A percentile compares a stretch with the other conserved stretches of the same genome.
Evolutionary conservation across 2,797 vertebrate species (phyloP).

Genomic region (Typhlichthys subterraneus): DNA sequence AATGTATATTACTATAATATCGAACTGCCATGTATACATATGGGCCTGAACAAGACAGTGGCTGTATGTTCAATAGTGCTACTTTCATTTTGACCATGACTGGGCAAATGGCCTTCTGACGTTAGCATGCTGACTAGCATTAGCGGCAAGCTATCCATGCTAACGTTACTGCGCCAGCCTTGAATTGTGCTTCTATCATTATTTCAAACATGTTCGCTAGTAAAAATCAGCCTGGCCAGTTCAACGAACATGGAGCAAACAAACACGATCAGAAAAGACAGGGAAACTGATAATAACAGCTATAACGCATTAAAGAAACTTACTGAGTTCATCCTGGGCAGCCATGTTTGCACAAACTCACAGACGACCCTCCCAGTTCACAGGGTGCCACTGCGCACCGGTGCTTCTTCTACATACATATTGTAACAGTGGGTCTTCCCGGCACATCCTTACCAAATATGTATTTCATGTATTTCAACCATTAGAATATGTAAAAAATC

Average conservation of each 20-base stretch:
- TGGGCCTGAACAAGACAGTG: not conserved
- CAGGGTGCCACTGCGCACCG: slow-evolving; percentile 37
- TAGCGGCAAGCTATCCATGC: slow-evolving; percentile 45
- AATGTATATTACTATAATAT: not conserved
- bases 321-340: slow-evolving; percentile 97
- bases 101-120: slow-evolving; percentile 78
- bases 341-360: slow-evolving; percentile 80
- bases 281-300: slow-evolving; percentile 6
- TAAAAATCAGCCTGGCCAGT: not conserved
- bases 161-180: slow-evolving; percentile 10
- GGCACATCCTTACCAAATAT: not conserved
- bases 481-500: no score
- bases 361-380: slow-evolving; percentile 40
- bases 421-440: not conserved
- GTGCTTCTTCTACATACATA: slow-evolving; percentile 35
- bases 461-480: not conserved
- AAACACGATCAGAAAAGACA: no score
- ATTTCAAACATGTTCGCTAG: not conserved
- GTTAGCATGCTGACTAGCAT: slow-evolving; percentile 60
- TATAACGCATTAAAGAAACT: slow-evolving; percentile 78
- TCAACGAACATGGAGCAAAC: not conserved
- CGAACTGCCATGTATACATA: not conserved
- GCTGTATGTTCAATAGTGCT: slow-evolving; percentile 5
- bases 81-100: slow-evolving; percentile 79
- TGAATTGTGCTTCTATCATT: not conserved